phyloP scores from a whole-genome alignment of 2,113 vertebrate species.

The Siphamia tubifer region DNA sequence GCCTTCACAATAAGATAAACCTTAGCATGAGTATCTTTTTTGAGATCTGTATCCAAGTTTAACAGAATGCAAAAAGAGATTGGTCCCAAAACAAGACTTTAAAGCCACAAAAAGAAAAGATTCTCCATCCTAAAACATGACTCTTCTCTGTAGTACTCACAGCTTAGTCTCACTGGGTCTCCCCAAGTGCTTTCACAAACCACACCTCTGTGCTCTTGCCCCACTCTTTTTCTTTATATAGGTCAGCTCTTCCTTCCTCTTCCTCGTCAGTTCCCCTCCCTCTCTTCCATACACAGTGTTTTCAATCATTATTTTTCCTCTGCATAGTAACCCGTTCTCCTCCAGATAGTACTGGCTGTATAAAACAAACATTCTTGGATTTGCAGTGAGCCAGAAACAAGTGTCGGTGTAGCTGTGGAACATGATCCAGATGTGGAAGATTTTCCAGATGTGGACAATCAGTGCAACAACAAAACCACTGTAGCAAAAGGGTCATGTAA shows the following conservation, averaged over 20 bases:
- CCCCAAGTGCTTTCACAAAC: not conserved
- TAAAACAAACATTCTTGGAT: not conserved
- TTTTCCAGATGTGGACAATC: too few species aligned
- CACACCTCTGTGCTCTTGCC: not conserved
- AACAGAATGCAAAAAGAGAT: not conserved
- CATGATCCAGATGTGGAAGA: not conserved
- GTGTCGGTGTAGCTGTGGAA: not conserved
- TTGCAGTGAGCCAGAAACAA: not conserved
- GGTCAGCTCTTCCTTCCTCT: conserved; percentile 30
- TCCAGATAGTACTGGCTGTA: not conserved
- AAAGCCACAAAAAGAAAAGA: not conserved
- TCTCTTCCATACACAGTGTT: not conserved
- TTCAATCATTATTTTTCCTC: not conserved
- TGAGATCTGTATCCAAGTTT: not conserved
- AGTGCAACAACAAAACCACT: not conserved
- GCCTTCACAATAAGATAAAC: not conserved
- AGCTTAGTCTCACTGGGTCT: not conserved
- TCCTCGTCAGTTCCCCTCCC: conserved; percentile 3
- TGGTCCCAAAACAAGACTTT: not conserved
- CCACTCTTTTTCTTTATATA: conserved; percentile 33
- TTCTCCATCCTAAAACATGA: not conserved
- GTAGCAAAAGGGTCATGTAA: not conserved
- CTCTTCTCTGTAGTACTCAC: not conserved
- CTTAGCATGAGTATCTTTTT: not conserved
- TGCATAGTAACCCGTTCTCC: not conserved